A percentile compares a stretch with the other conserved stretches of the same genome.
Evolutionary conservation across 2,113 vertebrate genomes (phyloP).

Genomic region (Puffinus mauretanicus): DNA sequence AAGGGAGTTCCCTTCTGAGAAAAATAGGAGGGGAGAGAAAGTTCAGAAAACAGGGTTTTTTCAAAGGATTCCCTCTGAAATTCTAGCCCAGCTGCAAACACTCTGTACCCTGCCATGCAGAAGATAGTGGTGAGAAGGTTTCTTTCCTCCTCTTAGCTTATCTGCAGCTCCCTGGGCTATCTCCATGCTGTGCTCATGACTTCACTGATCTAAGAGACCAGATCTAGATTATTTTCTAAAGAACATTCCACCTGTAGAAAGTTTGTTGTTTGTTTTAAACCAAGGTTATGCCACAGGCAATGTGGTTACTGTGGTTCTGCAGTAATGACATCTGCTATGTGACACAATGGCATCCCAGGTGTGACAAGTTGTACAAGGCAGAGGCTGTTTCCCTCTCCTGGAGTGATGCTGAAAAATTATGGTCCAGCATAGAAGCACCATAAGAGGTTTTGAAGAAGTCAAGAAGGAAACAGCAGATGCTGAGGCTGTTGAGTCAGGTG

Average conservation of each 20-base stretch:
- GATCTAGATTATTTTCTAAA: not conserved
- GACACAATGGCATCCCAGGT: not conserved
- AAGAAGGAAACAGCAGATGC: not conserved
- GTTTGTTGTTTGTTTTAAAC: not conserved
- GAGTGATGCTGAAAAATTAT: not conserved
- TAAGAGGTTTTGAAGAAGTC: not conserved
- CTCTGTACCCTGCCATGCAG: not conserved
- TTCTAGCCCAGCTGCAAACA: not conserved
- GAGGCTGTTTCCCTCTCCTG: not conserved
- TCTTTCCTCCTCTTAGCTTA: not conserved
- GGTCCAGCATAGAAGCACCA: rapidly evolving
- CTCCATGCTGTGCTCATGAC: not conserved
- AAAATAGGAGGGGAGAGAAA: not conserved
- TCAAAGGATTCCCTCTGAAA: not conserved
- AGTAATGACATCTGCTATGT: not conserved
- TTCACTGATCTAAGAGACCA: not conserved
- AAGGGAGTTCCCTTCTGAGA: not conserved
- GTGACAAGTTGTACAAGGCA: not conserved
- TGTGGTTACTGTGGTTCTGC: not conserved
- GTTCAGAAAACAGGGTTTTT: not conserved
- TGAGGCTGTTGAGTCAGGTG: not conserved
- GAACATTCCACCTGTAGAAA: not conserved
- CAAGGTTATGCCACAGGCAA: not conserved
- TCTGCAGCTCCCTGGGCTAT: not conserved
- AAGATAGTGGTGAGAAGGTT: not conserved